A percentile compares a stretch with the other conserved stretches of the same genome.
Evolutionary conservation across 2,888 invertebrate genomes (phyloP).

Genomic region (Carpatolechia fugitivella): DNA sequence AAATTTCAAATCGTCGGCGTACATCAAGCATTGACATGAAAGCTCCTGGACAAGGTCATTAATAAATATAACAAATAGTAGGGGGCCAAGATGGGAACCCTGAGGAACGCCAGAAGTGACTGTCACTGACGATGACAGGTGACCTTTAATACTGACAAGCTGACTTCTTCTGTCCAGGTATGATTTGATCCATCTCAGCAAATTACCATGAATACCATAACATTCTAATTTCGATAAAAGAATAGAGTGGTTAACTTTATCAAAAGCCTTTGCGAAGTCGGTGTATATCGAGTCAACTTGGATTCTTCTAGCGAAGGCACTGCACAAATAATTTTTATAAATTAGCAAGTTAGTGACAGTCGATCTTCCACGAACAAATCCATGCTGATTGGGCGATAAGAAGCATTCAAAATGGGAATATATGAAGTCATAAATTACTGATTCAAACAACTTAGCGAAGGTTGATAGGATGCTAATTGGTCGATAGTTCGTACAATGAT

Average conservation of each 20-base stretch:
- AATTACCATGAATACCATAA: constrained; percentile 16
- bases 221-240: constrained; percentile 14
- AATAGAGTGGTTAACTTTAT: constrained; percentile 19
- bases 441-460: constrained; percentile 19
- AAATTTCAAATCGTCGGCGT: constrained; percentile 16
- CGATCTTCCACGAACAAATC: constrained; percentile 12
- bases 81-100: constrained; percentile 15
- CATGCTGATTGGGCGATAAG: constrained; percentile 11
- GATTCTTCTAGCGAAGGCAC: not conserved
- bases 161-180: constrained; percentile 10
- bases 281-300: constrained; percentile 16
- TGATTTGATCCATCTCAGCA: constrained; percentile 10
- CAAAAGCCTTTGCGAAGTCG: constrained; percentile 18
- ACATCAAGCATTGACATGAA: constrained; percentile 1
- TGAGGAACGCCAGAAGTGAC: constrained; percentile 16
- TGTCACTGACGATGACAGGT: not conserved
- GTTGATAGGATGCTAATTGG: constrained; percentile 18
- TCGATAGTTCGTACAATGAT: constrained; percentile 17
- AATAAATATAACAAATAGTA: constrained; percentile 15
- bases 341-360: constrained; percentile 16
- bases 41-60: constrained; percentile 8
- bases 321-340: constrained; percentile 10
- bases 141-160: constrained; percentile 13
- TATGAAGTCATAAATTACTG: constrained; percentile 12
- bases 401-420: constrained; percentile 10